phyloP scores from a whole-genome alignment of 2,888 invertebrate species.

The Dicyrtoma fusca region DNA sequence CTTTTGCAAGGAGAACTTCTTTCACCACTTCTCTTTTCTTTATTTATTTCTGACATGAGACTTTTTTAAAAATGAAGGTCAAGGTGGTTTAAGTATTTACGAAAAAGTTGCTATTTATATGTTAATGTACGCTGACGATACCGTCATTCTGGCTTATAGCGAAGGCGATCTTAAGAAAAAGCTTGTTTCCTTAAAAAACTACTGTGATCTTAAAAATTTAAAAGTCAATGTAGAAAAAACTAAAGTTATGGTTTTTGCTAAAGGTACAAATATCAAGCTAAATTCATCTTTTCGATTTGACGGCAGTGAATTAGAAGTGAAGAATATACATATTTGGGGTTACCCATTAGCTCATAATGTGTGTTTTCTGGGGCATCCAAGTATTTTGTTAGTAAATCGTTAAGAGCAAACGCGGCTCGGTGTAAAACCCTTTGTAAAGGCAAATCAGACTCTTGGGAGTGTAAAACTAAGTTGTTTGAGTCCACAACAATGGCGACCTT shows the following conservation, averaged over 20 bases:
- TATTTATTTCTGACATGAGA: constrained; percentile 8
- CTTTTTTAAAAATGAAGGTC: not conserved
- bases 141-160: not conserved
- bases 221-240: not conserved
- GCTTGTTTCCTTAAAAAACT: not conserved
- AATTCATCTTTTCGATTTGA: not conserved
- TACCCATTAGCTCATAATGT: not conserved
- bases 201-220: not conserved
- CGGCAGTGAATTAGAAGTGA: not conserved
- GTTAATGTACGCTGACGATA: constrained; percentile 17
- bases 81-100: not conserved
- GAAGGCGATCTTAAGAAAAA: not conserved
- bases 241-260: constrained; percentile 14
- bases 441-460: constrained; percentile 2
- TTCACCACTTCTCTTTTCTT: constrained; percentile 13
- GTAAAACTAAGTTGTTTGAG: constrained; percentile 2
- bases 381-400: not conserved
- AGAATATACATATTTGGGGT: not conserved
- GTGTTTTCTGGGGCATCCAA: not conserved
- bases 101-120: not conserved
- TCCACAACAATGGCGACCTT: not conserved
- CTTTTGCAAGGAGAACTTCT: constrained; percentile 17
- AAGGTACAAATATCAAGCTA: not conserved
- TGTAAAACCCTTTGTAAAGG: not conserved
- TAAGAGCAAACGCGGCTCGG: not conserved